Conservation (phyloP, 2,797 vertebrate species). For the Hypotaenidia okinawae region DNA sequence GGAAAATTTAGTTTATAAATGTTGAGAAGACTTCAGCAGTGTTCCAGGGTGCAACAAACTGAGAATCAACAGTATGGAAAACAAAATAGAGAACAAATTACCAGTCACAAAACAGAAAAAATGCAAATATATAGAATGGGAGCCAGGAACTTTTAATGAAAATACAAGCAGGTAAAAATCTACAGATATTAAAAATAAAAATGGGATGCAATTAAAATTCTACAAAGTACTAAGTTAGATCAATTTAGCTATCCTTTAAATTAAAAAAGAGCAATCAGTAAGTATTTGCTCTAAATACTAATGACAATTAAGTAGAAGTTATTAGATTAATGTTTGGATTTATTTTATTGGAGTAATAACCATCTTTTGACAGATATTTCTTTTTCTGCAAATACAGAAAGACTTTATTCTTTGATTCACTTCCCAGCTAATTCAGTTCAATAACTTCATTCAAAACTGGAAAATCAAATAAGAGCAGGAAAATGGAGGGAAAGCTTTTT, state of each 20-base stretch:
- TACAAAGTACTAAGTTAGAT: background rate
- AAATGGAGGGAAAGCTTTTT: background rate
- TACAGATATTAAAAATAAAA: background rate
- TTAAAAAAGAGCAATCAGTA: background rate
- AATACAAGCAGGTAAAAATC: background rate
- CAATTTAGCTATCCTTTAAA: background rate
- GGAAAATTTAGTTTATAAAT: background rate
- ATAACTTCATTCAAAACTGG: background rate
- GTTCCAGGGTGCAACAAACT: background rate
- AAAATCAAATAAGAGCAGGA: conserved; percentile 13
- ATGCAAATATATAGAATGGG: background rate
- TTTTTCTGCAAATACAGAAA: background rate
- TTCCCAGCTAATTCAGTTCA: background rate
- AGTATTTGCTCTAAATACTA: background rate
- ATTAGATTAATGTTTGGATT: background rate
- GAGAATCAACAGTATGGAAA: background rate
- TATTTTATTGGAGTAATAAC: background rate
- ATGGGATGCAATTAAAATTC: background rate
- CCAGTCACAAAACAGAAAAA: background rate
- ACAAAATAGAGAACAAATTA: background rate
- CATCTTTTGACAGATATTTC: background rate
- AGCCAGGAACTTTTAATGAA: background rate
- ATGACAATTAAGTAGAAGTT: background rate
- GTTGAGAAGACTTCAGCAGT: background rate
- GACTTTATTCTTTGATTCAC: background rate